phyloP scores from a whole-genome alignment of 1,140 invertebrate genomes.

The Meteorus sp. region DNA sequence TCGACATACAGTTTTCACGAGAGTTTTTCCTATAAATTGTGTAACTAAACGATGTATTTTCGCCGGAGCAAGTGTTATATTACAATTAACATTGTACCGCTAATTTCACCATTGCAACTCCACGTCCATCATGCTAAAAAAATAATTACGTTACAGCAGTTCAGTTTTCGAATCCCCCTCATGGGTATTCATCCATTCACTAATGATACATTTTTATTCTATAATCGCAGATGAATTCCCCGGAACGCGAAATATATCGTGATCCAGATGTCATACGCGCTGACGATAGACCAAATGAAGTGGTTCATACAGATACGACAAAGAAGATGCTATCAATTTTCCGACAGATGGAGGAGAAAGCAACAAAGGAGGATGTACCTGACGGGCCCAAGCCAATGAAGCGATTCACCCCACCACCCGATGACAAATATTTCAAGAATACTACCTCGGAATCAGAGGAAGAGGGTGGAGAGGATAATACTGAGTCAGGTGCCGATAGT shows the following conservation, averaged over 20 bases:
- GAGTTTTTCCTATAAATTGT: too few species aligned
- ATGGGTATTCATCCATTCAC: too few species aligned
- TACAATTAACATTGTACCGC: too few species aligned
- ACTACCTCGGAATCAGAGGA: conserved; percentile 60
- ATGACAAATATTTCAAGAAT: conserved; percentile 64
- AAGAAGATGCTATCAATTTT: conserved; percentile 84
- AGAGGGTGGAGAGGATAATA: conserved; percentile 65
- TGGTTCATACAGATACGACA: conserved; percentile 72
- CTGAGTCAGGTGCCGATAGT: conserved; percentile 60
- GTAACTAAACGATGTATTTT: too few species aligned
- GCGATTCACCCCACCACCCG: conserved; percentile 85
- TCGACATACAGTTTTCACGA: too few species aligned
- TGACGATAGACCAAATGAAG: conserved; percentile 59
- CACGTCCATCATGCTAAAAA: too few species aligned
- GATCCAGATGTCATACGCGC: conserved; percentile 75
- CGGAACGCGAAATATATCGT: conserved; percentile 74
- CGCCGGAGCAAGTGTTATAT: too few species aligned
- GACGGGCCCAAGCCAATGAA: conserved; percentile 80
- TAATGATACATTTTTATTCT: too few species aligned
- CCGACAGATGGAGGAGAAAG: conserved; percentile 80
- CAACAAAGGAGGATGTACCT: conserved; percentile 62
- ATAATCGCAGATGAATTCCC: conserved; percentile 64
- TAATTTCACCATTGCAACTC: too few species aligned
- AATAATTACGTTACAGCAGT: background rate
- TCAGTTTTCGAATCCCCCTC: too few species aligned